Conservation (phyloP, 2,113 vertebrate genomes). For the Ovibos moschatus region DNA sequence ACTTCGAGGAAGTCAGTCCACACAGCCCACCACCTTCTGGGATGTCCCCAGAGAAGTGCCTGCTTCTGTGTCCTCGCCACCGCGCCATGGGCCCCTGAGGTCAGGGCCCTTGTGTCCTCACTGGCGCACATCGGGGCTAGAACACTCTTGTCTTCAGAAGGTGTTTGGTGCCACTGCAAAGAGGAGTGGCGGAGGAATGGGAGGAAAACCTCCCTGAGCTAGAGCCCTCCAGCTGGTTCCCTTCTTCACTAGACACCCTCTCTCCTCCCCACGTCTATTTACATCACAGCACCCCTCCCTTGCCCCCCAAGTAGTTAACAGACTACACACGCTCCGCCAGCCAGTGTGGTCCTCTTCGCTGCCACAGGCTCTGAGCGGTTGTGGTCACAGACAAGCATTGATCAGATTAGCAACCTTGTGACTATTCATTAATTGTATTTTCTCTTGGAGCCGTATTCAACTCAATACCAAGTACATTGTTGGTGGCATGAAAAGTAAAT, state of each 20-base stretch:
- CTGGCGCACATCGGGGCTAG: neutral
- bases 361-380: neutral
- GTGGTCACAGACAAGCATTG: constrained; percentile 67
- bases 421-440: constrained; percentile 71
- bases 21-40: neutral
- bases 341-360: neutral
- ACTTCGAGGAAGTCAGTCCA: neutral
- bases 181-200: rapidly evolving
- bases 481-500: constrained; percentile 43
- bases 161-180: neutral
- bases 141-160: neutral
- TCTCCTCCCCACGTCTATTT: neutral
- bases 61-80: too few species aligned
- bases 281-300: neutral
- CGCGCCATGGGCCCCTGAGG: neutral
- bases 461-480: constrained; percentile 42
- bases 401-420: constrained; percentile 73
- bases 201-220: neutral
- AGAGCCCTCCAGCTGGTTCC: neutral
- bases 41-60: neutral
- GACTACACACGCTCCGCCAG: neutral
- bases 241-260: neutral
- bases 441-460: constrained; percentile 35
- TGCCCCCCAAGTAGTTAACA: neutral
- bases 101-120: neutral